These are phyloP conservation scores for Plecotus auritus DNA, from an alignment of 2,113 vertebrate genomes.

Conservation along the genomic window DNA sequence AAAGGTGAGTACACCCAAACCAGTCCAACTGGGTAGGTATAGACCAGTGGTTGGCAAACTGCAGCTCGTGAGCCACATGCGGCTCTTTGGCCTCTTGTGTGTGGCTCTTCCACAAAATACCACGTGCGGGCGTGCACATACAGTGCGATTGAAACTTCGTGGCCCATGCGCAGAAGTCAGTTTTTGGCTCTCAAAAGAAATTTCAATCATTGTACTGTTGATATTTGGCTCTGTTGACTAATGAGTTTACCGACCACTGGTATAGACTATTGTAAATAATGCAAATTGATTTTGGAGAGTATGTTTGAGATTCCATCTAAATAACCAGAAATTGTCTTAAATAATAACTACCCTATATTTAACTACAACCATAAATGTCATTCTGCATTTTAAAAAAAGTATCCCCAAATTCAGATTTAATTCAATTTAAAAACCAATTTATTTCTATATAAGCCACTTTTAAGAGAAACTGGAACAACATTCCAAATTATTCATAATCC, in stretches of 20 bases:
- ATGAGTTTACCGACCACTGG: no score
- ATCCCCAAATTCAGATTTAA: slow-evolving; percentile 45
- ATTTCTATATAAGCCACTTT: slow-evolving; percentile 29
- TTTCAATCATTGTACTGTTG: no score
- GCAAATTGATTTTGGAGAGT: background rate
- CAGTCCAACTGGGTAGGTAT: background rate
- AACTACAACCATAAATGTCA: slow-evolving; percentile 27
- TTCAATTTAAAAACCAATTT: background rate
- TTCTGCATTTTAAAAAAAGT: background rate
- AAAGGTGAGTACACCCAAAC: background rate
- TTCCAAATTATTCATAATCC: background rate
- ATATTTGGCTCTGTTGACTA: no score
- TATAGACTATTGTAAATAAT: background rate
- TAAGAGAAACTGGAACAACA: background rate
- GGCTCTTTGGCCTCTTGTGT: no score
- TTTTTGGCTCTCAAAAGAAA: no score
- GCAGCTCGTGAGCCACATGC: no score
- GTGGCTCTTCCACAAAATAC: no score
- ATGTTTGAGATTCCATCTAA: slow-evolving; percentile 28
- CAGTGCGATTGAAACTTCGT: no score
- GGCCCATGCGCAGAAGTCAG: no score
- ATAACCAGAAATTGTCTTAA: background rate
- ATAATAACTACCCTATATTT: background rate
- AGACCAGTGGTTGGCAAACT: no score
- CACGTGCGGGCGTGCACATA: no score